Evolutionary conservation across 2,113 vertebrate species (phyloP), one percentile per base, ranked within the genome.

Genomic region (Embiotoca jacksoni): DNA sequence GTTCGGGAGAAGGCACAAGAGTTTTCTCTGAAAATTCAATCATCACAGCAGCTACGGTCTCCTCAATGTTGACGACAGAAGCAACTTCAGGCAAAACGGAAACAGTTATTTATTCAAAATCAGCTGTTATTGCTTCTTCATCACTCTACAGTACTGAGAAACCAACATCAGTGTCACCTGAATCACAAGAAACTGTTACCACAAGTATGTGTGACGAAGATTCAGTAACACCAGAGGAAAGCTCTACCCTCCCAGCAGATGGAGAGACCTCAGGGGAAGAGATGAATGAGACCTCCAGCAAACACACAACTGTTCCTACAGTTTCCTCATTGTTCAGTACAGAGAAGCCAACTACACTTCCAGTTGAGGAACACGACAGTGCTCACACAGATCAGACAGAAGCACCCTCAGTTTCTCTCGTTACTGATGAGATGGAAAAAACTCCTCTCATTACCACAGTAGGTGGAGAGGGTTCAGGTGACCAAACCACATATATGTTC

Each of bases 301-400:
- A 49, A 50, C 41, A 9, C 14, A 58, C 54, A 5, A 7, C 7
- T 59, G 1, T 4, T 37, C 11, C 35, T 3, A 60, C 47, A 23
- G 56, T 15, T 4, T 46, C 64, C 1, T 77, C 78, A 47, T 16
- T 75, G 10, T 36, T 70, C 16, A 71, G 62, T 15, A 67, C 70
- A 65, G 70, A 75, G 33, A 63, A 32, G 33, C 15, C 65, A 62
- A 55, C 58, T 3, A 1, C n/a, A 58, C 32, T 2, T 39, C 5
- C 47, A 6, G 15, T 15, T 16, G 13, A 49, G 47, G 14, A 15
- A 73, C 39, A 54, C 52, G 57, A 63, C 30, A 57, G 13, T 70
- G 8, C 33, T 4, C 2, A 30, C 8, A 73, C 46, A 58, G 49
- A 5, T 7, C 31, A 32, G 13, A 67, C 31, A 32, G 62, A 54